Evolutionary conservation across 2,888 invertebrate genomes (phyloP).

Genomic region (Thereva unica): DNA sequence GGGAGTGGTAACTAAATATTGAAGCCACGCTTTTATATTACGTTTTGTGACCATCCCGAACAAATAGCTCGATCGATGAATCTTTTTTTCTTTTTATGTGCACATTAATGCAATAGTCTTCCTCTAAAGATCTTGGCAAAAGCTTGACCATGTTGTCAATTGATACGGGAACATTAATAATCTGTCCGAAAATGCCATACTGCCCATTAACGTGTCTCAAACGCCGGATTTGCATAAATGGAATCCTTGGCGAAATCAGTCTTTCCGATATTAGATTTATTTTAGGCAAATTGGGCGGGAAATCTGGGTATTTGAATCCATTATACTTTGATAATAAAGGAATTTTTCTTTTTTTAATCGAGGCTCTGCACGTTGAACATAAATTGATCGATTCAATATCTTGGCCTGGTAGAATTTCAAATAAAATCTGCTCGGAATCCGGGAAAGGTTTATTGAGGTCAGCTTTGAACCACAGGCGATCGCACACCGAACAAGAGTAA

Average conservation of each 20-base stretch:
- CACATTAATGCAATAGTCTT: slow-evolving; percentile 32
- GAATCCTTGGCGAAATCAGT: slow-evolving; percentile 36
- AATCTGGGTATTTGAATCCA: neutral
- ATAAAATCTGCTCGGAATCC: too few relatives aligned
- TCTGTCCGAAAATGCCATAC: slow-evolving; percentile 53
- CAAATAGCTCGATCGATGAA: slow-evolving; percentile 38
- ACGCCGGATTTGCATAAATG: slow-evolving; percentile 40
- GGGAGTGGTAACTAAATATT: slow-evolving; percentile 27
- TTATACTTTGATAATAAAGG: neutral
- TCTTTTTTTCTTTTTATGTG: slow-evolving; percentile 40
- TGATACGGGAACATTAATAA: slow-evolving; percentile 53
- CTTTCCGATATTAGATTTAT: slow-evolving; percentile 33
- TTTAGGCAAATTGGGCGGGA: slow-evolving; percentile 39
- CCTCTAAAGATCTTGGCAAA: slow-evolving; percentile 45
- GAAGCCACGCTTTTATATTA: slow-evolving; percentile 31
- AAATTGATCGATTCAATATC: too few relatives aligned
- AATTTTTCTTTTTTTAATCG: neutral
- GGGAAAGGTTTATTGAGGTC: too few relatives aligned
- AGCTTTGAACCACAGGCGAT: too few relatives aligned
- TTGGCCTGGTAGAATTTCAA: too few relatives aligned
- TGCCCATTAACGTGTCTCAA: slow-evolving; percentile 39
- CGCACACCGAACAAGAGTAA: too few relatives aligned
- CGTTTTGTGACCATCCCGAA: slow-evolving; percentile 36
- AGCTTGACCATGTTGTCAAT: slow-evolving; percentile 50
- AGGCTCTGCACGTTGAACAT: too few relatives aligned